phyloP scores from a whole-genome alignment of 2,113 vertebrate species.

The Percopsis transmontana region DNA sequence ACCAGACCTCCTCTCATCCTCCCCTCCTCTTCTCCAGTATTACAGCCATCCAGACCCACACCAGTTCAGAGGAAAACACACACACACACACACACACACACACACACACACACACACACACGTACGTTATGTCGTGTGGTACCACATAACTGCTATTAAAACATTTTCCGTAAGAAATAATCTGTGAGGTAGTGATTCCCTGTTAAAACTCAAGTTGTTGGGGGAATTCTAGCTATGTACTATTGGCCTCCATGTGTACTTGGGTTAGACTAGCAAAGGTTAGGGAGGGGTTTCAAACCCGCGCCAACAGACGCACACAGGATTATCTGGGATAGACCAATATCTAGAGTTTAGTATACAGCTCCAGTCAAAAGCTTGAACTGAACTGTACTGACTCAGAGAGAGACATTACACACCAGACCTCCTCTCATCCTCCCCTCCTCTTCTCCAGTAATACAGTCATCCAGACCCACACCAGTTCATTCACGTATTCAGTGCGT shows the following conservation, averaged over 20 bases:
- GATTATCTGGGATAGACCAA: too few species aligned
- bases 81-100: too few species aligned
- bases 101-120: too few species aligned
- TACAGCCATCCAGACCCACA: not conserved
- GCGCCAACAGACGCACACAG: too few species aligned
- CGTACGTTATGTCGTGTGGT: not conserved
- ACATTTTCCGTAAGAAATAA: constrained; percentile 35
- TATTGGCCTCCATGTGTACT: not conserved
- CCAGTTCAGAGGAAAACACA: not conserved
- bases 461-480: constrained; percentile 9
- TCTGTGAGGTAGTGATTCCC: constrained; percentile 41
- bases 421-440: not conserved
- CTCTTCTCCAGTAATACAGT: not conserved
- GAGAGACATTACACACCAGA: constrained; percentile 27
- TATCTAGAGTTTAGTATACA: too few species aligned
- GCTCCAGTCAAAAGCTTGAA: too few species aligned
- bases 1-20: too few species aligned
- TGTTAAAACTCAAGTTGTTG: not conserved
- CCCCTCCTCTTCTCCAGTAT: constrained; percentile 2
- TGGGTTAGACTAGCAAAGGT: too few species aligned
- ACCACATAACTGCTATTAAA: constrained; percentile 12
- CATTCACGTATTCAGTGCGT: too few species aligned
- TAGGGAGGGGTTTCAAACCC: too few species aligned
- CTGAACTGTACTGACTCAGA: too few species aligned
- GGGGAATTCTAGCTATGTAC: not conserved